Percentiles rank a stretch among this genome's conserved stretches.
These are phyloP conservation scores for Echinometra lucunter DNA, from an alignment of 53 echinoderm and acorn worm species.

Conservation along the genomic window DNA sequence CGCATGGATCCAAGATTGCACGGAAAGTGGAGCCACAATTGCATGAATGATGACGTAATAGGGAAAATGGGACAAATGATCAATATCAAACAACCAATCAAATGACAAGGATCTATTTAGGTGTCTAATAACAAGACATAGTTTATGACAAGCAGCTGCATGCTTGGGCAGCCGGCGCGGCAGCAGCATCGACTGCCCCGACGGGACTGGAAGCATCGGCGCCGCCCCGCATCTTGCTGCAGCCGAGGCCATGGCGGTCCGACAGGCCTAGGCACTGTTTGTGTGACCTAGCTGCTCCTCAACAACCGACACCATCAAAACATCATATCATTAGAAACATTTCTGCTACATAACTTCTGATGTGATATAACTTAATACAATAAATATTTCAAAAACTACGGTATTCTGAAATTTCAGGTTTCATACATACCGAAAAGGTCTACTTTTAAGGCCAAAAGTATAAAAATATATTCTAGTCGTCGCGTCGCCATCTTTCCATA, in stretches of 20 bases:
- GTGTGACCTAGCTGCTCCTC: not conserved
- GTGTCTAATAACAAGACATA: too few relatives aligned
- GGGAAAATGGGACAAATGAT: too few relatives aligned
- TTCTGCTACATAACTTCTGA: not conserved
- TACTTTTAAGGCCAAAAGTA: constrained; percentile 70
- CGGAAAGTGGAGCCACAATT: too few relatives aligned
- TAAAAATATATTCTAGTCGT: constrained; percentile 72
- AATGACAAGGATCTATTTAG: too few relatives aligned
- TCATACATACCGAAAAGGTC: constrained; percentile 77
- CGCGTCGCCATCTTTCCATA: constrained; percentile 81
- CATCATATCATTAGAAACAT: not conserved
- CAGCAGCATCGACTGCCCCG: not conserved
- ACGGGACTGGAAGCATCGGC: not conserved
- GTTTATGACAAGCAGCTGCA: not conserved
- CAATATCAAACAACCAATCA: too few relatives aligned
- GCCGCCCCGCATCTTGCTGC: not conserved
- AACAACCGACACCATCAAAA: not conserved
- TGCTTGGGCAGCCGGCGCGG: too few relatives aligned
- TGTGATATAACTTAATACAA: not conserved
- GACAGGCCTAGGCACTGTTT: not conserved
- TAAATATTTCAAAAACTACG: constrained; percentile 14
- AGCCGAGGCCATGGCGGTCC: not conserved
- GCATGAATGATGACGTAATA: too few relatives aligned
- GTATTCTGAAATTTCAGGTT: not conserved
- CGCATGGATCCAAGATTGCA: too few relatives aligned